Evolutionary conservation across 2,888 invertebrate species (phyloP).

Genomic region (Drosophila niveifrons): DNA sequence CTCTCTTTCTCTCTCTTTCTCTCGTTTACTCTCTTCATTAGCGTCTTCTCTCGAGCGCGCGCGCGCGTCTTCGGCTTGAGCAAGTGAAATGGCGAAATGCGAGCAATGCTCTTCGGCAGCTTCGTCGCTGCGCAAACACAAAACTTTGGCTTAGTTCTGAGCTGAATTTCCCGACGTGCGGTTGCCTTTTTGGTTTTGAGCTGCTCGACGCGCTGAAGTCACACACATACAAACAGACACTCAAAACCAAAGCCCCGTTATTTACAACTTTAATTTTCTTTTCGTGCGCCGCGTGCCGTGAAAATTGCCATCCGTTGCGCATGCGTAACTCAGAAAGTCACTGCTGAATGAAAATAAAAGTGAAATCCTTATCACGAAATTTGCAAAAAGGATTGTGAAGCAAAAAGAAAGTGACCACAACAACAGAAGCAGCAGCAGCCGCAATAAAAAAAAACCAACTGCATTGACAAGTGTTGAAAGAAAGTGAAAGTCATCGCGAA

Average conservation of each 20-base stretch:
- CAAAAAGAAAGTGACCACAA: constrained; percentile 70
- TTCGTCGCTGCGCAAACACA: constrained; percentile 60
- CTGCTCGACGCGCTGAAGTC: constrained; percentile 6
- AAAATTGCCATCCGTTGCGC: constrained; percentile 59
- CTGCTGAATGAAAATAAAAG: constrained; percentile 69
- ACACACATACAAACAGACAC: constrained; percentile 12
- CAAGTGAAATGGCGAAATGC: constrained; percentile 65
- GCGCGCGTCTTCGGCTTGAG: constrained; percentile 40
- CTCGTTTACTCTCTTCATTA: constrained; percentile 3
- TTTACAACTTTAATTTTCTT: constrained; percentile 63
- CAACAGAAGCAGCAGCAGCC: constrained; percentile 6
- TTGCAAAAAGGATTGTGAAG: constrained; percentile 19
- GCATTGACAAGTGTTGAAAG: constrained; percentile 40
- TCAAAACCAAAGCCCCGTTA: constrained; percentile 29
- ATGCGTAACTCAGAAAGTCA: constrained; percentile 70
- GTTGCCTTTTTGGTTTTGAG: constrained; percentile 60
- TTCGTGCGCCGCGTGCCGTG: constrained; percentile 66
- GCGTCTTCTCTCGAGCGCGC: constrained; percentile 17
- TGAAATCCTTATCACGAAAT: constrained; percentile 72
- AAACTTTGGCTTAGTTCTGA: constrained; percentile 83
- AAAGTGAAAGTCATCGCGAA: constrained; percentile 78
- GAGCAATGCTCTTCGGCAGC: constrained; percentile 58
- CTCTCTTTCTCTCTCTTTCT: constrained; percentile 10
- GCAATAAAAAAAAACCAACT: constrained; percentile 17
- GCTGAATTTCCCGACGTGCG: constrained; percentile 82